phyloP scores from a whole-genome alignment of 2,888 invertebrate species.

The Eupithecia insigniata region DNA sequence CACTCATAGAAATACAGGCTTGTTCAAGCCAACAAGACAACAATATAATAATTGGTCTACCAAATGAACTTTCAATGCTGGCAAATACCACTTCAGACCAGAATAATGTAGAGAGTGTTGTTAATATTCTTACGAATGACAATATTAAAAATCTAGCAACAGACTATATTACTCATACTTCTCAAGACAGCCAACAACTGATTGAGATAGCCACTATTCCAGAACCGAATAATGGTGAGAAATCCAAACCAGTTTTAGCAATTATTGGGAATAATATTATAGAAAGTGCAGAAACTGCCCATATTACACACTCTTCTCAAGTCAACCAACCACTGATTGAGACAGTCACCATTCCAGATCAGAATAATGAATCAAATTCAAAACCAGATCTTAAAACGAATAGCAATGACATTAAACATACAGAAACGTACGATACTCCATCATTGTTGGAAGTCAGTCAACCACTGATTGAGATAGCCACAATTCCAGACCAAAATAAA shows the following conservation, averaged over 20 bases:
- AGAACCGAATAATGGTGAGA: background rate
- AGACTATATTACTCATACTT: background rate
- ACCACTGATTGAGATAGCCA: background rate
- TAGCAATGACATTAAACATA: background rate
- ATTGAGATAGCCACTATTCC: background rate
- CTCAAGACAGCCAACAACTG: background rate
- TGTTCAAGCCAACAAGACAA: background rate
- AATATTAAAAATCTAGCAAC: background rate
- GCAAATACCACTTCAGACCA: slow-evolving; percentile 2
- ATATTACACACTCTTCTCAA: background rate
- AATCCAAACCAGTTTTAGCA: background rate
- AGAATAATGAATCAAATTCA: background rate
- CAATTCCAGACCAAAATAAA: no score
- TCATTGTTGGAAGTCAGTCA: slow-evolving; percentile 1
- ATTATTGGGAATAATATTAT: background rate
- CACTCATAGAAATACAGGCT: slow-evolving; percentile 28
- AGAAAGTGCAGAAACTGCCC: background rate
- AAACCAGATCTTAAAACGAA: background rate
- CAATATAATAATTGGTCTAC: background rate
- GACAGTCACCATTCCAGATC: background rate
- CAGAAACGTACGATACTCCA: background rate
- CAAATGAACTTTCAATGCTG: background rate
- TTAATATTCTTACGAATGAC: background rate
- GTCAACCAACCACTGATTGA: background rate
- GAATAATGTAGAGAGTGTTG: background rate